These are phyloP conservation scores for Lepidochitona cinerea DNA, from an alignment of 2,888 invertebrate species.

Conservation along the genomic window DNA sequence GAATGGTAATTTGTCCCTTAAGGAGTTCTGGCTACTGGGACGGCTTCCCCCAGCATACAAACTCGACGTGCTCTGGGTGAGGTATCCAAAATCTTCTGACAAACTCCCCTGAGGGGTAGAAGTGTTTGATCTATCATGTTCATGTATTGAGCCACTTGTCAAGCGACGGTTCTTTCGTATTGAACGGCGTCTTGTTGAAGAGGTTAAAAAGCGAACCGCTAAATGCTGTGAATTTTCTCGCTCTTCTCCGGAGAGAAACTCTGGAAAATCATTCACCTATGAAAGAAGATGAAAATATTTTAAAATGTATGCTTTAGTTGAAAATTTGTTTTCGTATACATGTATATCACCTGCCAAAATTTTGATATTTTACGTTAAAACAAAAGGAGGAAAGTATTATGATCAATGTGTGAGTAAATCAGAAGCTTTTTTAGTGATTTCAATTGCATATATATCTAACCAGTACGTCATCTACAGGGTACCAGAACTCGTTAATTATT, in stretches of 20 bases:
- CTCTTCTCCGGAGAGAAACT: slow-evolving; percentile 65
- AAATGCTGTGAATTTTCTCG: slow-evolving; percentile 66
- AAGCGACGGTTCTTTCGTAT: slow-evolving; percentile 42
- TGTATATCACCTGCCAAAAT: background rate
- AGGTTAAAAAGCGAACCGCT: slow-evolving; percentile 57
- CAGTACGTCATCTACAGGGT: no score
- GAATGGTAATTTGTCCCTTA: slow-evolving; percentile 28
- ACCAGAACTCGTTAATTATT: no score
- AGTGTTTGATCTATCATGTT: slow-evolving; percentile 48
- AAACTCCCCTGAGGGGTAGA: slow-evolving; percentile 55
- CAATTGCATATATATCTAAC: no score
- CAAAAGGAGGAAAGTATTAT: background rate
- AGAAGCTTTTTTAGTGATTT: background rate
- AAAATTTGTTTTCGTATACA: background rate
- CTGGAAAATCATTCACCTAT: slow-evolving; percentile 67
- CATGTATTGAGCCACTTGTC: slow-evolving; percentile 39
- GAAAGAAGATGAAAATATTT: slow-evolving; percentile 3
- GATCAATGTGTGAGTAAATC: background rate
- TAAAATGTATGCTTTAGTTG: background rate
- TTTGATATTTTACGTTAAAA: background rate
- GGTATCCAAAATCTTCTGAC: slow-evolving; percentile 51
- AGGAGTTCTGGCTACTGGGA: slow-evolving; percentile 50
- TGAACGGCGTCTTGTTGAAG: slow-evolving; percentile 41
- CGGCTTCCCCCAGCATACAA: slow-evolving; percentile 24
- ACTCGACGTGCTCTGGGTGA: slow-evolving; percentile 40